Evolutionary conservation across 2,797 vertebrate species (phyloP).

Genomic region (Taeniopygia guttata): DNA sequence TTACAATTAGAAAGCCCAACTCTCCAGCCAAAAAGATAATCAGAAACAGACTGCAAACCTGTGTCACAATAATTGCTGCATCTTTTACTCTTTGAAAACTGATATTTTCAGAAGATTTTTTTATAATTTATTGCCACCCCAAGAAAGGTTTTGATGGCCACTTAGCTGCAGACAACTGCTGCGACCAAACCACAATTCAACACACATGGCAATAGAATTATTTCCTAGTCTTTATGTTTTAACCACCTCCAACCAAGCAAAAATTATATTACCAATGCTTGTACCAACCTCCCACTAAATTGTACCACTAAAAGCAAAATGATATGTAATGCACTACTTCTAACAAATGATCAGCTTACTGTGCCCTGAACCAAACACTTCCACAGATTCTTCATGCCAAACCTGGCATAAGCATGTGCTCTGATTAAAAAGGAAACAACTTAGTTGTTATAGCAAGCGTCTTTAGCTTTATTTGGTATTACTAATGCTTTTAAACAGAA

Average conservation of each 20-base stretch:
- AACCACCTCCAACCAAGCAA: constrained; percentile 66
- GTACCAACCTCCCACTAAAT: constrained; percentile 61
- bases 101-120: constrained; percentile 53
- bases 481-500: constrained; percentile 71
- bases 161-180: constrained; percentile 51
- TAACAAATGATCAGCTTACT: constrained; percentile 67
- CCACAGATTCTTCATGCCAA: constrained; percentile 69
- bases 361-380: constrained; percentile 61
- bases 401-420: constrained; percentile 68
- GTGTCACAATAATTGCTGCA: constrained; percentile 34
- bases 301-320: constrained; percentile 61
- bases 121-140: constrained; percentile 9
- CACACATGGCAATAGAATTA: constrained; percentile 58
- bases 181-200: constrained; percentile 39
- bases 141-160: constrained; percentile 38
- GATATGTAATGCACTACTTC: constrained; percentile 53
- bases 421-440: constrained; percentile 75
- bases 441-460: constrained; percentile 71
- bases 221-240: constrained; percentile 55
- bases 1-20: constrained; percentile 61
- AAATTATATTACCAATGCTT: constrained; percentile 61
- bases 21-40: constrained; percentile 56
- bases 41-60: constrained; percentile 57
- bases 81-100: constrained; percentile 59
- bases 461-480: constrained; percentile 73